Evolutionary conservation across 1,140 invertebrate genomes (phyloP), one percentile per base, ranked within the genome.

Genomic region (Micrasema longulum): DNA sequence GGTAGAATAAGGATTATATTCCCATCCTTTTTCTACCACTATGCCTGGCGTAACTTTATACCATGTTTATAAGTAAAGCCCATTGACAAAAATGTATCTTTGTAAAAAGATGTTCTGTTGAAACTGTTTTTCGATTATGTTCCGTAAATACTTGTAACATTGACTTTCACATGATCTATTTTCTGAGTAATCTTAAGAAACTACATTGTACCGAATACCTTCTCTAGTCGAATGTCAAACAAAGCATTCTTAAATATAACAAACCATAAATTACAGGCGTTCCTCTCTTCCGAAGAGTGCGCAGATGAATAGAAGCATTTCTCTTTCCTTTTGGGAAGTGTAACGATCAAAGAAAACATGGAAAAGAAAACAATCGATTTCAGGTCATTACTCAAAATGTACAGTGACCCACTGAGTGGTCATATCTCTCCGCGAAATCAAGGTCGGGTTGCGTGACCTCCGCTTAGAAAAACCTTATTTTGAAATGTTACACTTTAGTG

Each of bases 331-430:
- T 52, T 52, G 16, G 18, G 55, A 60, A 43, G 55, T 60, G 36
- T 60, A 60, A 16, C 55, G 55, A 41, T 38, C 35, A 22, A 18
- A 20, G 26, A 35, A 22, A 23, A 22, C 10, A 12, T 22, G 9
- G 1, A 11, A 20, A 35, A 41, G 23, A 53, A 48, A 20, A 36
- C 2, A 55, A 55, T 18, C 38, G 16, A 18, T n/a, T 41, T 20
- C 35, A 43, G 31, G n/a, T 12, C 36, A 11, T 9, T 41, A 35
- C 26, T 57, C 35, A 38, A 31, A 31, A 31, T 31, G 26, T 31
- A 60, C 55, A 60, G 38, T 60, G 55, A 60, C 55, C 55, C 55
- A 38, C 35, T 41, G 55, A 60, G 41, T 60, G 7, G 11, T 22
- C 22, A n/a, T 18, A 60, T 60, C 55, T 38, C 11, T 22, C 10